Evolutionary conservation across 2,113 vertebrate species (phyloP).

Genomic region (Casuarius casuarius): DNA sequence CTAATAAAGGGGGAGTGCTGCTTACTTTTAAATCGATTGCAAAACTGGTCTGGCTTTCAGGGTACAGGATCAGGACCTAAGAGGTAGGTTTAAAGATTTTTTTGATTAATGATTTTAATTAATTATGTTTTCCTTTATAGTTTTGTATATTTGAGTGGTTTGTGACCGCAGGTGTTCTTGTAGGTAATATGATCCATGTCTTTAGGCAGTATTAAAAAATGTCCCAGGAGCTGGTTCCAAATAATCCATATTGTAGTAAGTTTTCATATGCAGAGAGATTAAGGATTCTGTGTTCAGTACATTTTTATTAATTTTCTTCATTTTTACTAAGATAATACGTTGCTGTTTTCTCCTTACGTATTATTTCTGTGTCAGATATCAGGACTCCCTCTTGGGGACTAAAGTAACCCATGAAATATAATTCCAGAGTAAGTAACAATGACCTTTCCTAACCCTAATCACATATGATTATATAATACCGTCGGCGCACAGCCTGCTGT

Average conservation of each 20-base stretch:
- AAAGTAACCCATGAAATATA: not conserved
- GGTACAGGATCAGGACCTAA: not conserved
- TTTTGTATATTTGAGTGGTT: not conserved
- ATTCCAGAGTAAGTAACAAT: slow-evolving; percentile 6
- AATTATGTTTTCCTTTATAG: not conserved
- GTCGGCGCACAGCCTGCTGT: not conserved
- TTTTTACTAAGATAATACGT: not conserved
- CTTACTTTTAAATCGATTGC: not conserved
- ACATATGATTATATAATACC: not conserved
- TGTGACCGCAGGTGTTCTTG: not conserved
- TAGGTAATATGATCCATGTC: not conserved
- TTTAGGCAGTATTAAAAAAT: not conserved
- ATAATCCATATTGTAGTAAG: not conserved
- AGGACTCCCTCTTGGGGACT: not conserved
- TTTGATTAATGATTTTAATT: not conserved
- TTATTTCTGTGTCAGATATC: slow-evolving; percentile 4
- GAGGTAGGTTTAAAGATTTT: not conserved
- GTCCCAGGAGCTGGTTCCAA: not conserved
- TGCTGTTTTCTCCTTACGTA: not conserved
- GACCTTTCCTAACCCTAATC: slow-evolving; percentile 20
- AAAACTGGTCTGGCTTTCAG: not conserved
- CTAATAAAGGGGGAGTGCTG: not conserved
- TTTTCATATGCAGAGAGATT: not conserved
- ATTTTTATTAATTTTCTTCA: not conserved
- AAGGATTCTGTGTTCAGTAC: rapidly evolving